Conservation (phyloP, 2,113 vertebrate species). For the Mesitornis unicolor region DNA sequence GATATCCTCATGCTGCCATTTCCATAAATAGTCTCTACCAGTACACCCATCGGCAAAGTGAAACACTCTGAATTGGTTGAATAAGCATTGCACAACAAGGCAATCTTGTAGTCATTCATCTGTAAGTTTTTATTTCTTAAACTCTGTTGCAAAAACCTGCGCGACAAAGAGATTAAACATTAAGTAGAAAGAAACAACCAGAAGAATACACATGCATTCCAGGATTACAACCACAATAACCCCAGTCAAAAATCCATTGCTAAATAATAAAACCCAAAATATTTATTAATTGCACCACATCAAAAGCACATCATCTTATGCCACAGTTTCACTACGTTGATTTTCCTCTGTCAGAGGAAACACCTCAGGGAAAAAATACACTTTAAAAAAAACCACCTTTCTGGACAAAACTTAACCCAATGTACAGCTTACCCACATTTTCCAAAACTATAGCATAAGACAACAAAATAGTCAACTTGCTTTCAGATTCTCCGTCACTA, state of each 20-base stretch:
- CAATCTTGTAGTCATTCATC: conserved; percentile 99
- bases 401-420: neutral
- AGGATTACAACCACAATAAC: neutral
- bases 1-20: conserved; percentile 89
- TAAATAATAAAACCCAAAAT: neutral
- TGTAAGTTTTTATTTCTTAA: conserved; percentile 93
- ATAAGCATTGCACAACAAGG: conserved; percentile 95
- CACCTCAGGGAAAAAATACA: neutral
- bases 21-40: conserved; percentile 98
- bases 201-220: neutral
- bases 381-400: neutral
- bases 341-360: neutral
- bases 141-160: conserved; percentile 95
- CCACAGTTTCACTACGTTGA: neutral
- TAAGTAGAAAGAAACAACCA: neutral
- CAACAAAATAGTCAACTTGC: neutral
- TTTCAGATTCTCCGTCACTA: neutral
- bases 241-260: neutral
- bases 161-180: neutral
- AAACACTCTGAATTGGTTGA: conserved; percentile 98
- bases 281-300: neutral
- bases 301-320: neutral
- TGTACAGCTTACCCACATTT: neutral
- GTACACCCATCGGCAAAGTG: conserved; percentile 94
- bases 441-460: neutral